These are phyloP conservation scores for Vombatus ursinus DNA, from an alignment of 2,113 vertebrate species.

Conservation along the genomic window DNA sequence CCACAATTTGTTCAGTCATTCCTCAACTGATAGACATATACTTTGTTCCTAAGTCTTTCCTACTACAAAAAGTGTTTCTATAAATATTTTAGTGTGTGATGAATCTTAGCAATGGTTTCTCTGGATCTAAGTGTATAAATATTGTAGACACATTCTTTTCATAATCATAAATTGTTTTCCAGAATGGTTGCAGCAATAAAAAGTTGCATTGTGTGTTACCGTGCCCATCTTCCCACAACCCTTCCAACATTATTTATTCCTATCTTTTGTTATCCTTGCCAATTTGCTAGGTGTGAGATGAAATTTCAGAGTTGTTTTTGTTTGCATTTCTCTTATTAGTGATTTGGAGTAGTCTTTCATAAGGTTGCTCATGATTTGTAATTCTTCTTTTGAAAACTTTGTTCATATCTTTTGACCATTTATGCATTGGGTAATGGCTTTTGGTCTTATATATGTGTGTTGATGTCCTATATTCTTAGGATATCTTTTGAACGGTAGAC, in stretches of 20 bases:
- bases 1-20: not conserved
- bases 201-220: not conserved
- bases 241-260: not conserved
- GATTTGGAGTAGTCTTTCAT: not conserved
- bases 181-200: not conserved
- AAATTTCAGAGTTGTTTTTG: not conserved
- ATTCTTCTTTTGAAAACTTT: not conserved
- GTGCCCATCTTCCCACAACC: not conserved
- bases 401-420: not conserved
- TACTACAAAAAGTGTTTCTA: not conserved
- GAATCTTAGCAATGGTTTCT: not conserved
- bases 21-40: not conserved
- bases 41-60: not conserved
- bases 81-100: not conserved
- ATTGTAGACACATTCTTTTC: not conserved
- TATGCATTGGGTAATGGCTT: not conserved
- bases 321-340: not conserved
- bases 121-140: not conserved
- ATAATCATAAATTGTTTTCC: not conserved
- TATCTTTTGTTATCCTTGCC: not conserved
- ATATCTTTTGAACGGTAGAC: slow-evolving; percentile 36
- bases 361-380: not conserved
- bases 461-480: not conserved
- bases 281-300: not conserved
- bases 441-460: not conserved